These are phyloP conservation scores for Tetragonula clypearis DNA, from an alignment of 1,140 invertebrate genomes.

Conservation along the genomic window DNA sequence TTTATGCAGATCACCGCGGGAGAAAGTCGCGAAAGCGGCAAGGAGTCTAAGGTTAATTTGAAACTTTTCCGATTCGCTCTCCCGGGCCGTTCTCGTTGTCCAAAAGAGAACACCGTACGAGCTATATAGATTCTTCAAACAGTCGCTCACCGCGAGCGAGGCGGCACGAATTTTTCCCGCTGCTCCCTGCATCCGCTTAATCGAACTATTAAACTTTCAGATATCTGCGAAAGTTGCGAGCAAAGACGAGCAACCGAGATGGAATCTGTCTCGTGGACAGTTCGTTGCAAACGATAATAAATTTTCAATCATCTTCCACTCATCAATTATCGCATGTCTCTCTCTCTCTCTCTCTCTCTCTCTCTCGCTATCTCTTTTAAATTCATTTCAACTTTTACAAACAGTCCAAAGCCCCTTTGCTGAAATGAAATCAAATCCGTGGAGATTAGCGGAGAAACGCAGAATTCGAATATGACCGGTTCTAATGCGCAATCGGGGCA, in stretches of 20 bases:
- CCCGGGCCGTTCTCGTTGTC: neutral
- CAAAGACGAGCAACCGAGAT: neutral
- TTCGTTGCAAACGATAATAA: neutral
- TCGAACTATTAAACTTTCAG: conserved; percentile 12
- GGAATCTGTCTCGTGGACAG: neutral
- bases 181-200: neutral
- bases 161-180: conserved; percentile 4
- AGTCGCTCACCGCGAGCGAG: neutral
- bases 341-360: no score
- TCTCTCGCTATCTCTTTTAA: no score
- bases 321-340: neutral
- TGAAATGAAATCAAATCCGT: neutral
- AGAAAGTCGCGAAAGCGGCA: neutral
- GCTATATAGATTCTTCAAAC: conserved; percentile 18
- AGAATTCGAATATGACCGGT: no score
- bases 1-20: conserved; percentile 19
- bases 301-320: neutral
- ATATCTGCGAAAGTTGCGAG: neutral
- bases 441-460: neutral
- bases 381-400: neutral
- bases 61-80: conserved; percentile 31
- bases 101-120: conserved; percentile 41
- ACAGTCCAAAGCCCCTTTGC: neutral
- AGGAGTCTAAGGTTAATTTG: conserved; percentile 41
- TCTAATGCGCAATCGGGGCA: neutral